Evolutionary conservation across 2,113 vertebrate genomes (phyloP).

Genomic region (Garra rufa): DNA sequence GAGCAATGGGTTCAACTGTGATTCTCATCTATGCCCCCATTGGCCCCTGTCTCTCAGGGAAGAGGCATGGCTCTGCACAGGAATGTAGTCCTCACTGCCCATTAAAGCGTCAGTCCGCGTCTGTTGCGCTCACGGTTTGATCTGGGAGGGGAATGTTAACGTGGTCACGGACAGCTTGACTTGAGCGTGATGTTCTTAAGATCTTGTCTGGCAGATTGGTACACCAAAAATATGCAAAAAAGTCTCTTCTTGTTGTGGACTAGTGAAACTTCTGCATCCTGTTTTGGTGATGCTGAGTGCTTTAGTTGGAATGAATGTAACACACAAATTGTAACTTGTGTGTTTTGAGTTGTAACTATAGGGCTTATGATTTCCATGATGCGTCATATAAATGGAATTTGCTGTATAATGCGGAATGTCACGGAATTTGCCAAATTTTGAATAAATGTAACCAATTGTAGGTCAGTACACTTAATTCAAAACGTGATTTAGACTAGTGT

Average conservation of each 20-base stretch:
- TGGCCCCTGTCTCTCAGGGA: conserved; percentile 27
- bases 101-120: conserved; percentile 24
- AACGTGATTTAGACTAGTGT: no score
- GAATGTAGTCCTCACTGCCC: conserved; percentile 39
- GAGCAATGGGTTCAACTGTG: not conserved
- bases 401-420: no score
- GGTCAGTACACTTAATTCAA: no score
- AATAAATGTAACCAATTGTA: no score
- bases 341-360: not conserved
- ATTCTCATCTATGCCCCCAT: not conserved
- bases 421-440: no score
- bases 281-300: not conserved
- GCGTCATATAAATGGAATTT: no score
- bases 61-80: conserved; percentile 27
- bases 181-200: conserved; percentile 28
- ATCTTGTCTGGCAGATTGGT: conserved; percentile 19
- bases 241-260: not conserved
- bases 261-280: not conserved
- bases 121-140: not conserved
- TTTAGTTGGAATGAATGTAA: not conserved
- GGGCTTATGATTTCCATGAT: no score
- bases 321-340: not conserved
- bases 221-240: conserved; percentile 3
- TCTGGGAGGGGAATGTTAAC: conserved; percentile 14
- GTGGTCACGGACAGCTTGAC: conserved; percentile 19